phyloP scores from a whole-genome alignment of 2,113 vertebrate genomes.

The Ascaphus truei region DNA sequence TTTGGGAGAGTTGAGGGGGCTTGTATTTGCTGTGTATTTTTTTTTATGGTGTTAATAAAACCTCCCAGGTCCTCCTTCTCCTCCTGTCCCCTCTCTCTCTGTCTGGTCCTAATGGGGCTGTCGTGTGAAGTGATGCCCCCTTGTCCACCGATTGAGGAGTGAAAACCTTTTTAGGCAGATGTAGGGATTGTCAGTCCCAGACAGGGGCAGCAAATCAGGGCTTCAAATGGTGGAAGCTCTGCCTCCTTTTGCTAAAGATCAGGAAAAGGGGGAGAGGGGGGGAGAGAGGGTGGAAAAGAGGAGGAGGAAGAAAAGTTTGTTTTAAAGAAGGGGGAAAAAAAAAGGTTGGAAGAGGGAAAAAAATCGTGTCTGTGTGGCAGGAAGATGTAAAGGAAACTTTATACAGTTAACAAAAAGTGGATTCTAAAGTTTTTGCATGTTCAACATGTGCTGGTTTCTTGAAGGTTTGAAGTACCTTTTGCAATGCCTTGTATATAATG shows the following conservation, averaged over 20 bases:
- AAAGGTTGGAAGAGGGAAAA: slow-evolving; percentile 7
- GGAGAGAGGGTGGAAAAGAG: slow-evolving; percentile 8
- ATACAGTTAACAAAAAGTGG: not conserved
- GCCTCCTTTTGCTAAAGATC: slow-evolving; percentile 46
- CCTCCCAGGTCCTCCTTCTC: slow-evolving; percentile 16
- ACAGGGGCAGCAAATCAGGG: slow-evolving; percentile 57
- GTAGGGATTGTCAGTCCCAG: slow-evolving; percentile 50
- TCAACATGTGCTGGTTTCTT: too few species aligned
- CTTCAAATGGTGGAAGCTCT: slow-evolving; percentile 21
- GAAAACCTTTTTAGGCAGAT: slow-evolving; percentile 49
- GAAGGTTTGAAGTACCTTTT: too few species aligned
- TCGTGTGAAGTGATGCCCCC: slow-evolving; percentile 42
- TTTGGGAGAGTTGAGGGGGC: not conserved
- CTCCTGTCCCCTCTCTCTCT: slow-evolving; percentile 42
- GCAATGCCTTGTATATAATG: too few species aligned
- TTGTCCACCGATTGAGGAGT: slow-evolving; percentile 52
- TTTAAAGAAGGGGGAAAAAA: slow-evolving; percentile 33
- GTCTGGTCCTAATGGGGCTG: slow-evolving; percentile 43
- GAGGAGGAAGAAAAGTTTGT: slow-evolving; percentile 36
- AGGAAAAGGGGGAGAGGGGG: slow-evolving; percentile 32
- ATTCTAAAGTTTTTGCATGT: too few species aligned
- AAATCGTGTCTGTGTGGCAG: slow-evolving; percentile 27
- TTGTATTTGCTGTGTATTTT: slow-evolving; percentile 11
- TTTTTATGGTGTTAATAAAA: slow-evolving; percentile 12
- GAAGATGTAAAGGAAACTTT: not conserved